Conservation (phyloP, 1,140 invertebrate species). For the Tetramorium simillimum region DNA sequence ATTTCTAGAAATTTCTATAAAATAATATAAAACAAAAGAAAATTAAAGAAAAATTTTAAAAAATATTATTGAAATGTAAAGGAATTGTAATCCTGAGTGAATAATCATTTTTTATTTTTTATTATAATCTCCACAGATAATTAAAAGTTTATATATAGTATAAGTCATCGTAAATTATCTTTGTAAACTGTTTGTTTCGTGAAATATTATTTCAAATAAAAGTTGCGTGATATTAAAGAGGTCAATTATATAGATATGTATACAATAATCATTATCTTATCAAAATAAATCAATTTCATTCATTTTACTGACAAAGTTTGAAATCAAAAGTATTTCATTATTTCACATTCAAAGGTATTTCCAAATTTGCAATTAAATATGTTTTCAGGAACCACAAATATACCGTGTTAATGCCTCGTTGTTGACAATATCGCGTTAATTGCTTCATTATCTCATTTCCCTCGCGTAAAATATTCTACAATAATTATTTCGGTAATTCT, state of each 20-base stretch:
- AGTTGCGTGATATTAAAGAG: too few species aligned
- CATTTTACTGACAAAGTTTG: background rate
- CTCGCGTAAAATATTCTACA: constrained; percentile 44
- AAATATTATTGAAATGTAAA: background rate
- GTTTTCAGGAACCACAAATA: constrained; percentile 32
- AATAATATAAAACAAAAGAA: background rate
- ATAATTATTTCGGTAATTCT: constrained; percentile 52
- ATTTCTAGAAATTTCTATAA: background rate
- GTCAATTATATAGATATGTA: background rate
- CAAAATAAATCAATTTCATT: background rate
- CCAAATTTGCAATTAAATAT: constrained; percentile 57
- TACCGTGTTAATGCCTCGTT: constrained; percentile 43
- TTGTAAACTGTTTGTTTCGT: too few species aligned
- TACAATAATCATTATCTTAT: too few species aligned
- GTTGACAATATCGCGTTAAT: constrained; percentile 51
- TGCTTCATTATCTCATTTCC: constrained; percentile 59
- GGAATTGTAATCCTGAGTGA: background rate
- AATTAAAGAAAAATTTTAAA: background rate
- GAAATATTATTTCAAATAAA: too few species aligned
- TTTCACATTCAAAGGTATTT: constrained; percentile 37
- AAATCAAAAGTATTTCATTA: constrained; percentile 43
- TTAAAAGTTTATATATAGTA: background rate
- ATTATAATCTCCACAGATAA: background rate
- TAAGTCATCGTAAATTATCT: too few species aligned
- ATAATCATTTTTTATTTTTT: background rate